Conservation (phyloP, 2,113 vertebrate genomes). For the Azemiops feae region DNA sequence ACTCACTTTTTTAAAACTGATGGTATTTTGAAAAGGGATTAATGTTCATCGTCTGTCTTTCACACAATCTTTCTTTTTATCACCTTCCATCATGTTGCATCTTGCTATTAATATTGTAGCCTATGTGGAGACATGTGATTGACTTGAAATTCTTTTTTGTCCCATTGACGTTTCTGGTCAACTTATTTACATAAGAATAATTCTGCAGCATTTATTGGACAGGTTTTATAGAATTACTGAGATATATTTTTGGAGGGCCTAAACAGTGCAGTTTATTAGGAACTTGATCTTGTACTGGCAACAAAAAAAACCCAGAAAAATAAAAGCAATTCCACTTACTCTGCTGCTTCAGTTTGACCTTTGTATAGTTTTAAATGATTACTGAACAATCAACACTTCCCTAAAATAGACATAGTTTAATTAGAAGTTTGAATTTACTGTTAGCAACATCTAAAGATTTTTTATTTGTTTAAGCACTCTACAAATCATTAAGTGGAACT, state of each 20-base stretch:
- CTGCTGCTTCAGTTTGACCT: not conserved
- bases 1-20: not conserved
- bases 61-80: not conserved
- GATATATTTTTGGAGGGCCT: not conserved
- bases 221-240: not conserved
- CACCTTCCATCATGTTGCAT: not conserved
- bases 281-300: slow-evolving; percentile 15
- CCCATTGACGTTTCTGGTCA: not conserved
- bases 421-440: not conserved
- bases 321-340: not conserved
- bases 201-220: not conserved
- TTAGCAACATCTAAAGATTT: not conserved
- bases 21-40: not conserved
- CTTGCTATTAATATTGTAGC: slow-evolving; percentile 2
- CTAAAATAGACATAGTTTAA: not conserved
- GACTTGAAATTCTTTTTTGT: not conserved
- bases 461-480: not conserved
- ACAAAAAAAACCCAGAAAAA: fast-evolving
- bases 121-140: not conserved
- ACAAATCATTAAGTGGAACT: not conserved
- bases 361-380: not conserved
- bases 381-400: not conserved
- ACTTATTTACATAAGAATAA: not conserved
- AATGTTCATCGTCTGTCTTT: not conserved
- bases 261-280: not conserved